phyloP scores from a whole-genome alignment of 1,140 invertebrate species.

The Pachypsylla venusta region DNA sequence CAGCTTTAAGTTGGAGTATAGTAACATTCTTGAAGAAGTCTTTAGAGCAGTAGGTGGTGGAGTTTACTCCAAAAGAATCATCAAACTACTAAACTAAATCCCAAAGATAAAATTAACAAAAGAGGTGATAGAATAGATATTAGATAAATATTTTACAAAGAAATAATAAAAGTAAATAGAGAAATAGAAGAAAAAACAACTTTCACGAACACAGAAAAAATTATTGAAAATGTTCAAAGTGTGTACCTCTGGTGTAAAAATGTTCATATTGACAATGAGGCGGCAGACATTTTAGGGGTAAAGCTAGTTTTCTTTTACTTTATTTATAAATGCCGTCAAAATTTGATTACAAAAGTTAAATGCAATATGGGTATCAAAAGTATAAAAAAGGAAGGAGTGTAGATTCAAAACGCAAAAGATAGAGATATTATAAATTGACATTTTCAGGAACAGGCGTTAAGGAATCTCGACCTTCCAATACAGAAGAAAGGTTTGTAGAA shows the following conservation, averaged over 20 bases:
- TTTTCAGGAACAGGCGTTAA: neutral
- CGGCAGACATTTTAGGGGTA: neutral
- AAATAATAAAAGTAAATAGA: neutral
- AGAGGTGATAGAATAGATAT: neutral
- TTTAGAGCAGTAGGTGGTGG: conserved; percentile 6
- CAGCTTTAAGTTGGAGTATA: neutral
- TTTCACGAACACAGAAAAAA: conserved; percentile 8
- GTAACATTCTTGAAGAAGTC: no score
- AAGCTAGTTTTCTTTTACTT: conserved; percentile 8
- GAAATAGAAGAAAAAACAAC: conserved; percentile 9
- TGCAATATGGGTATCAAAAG: conserved; percentile 6
- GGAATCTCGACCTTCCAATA: neutral
- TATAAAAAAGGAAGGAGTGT: neutral
- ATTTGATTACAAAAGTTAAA: neutral
- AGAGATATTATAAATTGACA: neutral
- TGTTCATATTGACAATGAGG: neutral
- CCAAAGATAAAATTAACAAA: neutral
- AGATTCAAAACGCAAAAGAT: no score
- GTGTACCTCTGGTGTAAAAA: neutral
- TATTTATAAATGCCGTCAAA: conserved; percentile 4
- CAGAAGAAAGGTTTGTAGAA: neutral
- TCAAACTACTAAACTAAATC: no score
- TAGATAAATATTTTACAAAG: neutral
- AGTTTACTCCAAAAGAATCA: conserved; percentile 9
- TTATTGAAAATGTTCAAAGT: neutral